Evolutionary conservation across 2,797 vertebrate species (phyloP).

Genomic region (Cichlasoma orientale): DNA sequence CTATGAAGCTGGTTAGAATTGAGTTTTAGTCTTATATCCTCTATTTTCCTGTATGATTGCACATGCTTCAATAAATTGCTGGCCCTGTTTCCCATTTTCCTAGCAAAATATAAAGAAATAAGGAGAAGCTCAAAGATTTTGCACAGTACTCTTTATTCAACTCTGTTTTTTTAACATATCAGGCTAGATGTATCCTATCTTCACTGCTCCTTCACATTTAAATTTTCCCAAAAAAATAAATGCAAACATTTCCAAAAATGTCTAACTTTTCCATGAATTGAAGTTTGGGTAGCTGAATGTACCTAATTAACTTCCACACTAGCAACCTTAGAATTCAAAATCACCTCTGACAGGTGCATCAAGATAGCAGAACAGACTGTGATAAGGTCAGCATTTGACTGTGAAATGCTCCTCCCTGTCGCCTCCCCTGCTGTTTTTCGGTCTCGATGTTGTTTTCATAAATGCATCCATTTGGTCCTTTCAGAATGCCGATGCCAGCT

Average conservation of each 20-base stretch:
- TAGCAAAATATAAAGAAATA: not conserved
- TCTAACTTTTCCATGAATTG: not conserved
- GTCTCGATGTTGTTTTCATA: slow-evolving; percentile 26
- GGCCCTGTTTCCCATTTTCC: not conserved
- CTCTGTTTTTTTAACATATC: not conserved
- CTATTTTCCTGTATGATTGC: not conserved
- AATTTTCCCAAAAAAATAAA: not conserved
- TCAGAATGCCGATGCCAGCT: slow-evolving; percentile 98
- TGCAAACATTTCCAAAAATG: not conserved
- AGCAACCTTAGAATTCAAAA: slow-evolving; percentile 2
- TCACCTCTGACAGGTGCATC: not conserved
- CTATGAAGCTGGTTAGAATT: too few species aligned
- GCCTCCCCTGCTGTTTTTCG: slow-evolving; percentile 29
- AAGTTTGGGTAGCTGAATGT: not conserved
- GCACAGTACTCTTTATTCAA: too few species aligned
- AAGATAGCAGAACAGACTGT: slow-evolving; percentile 15
- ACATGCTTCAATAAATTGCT: not conserved
- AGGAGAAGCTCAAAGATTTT: not conserved
- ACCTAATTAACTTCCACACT: not conserved
- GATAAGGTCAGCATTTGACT: slow-evolving; percentile 37
- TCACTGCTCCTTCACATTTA: not conserved
- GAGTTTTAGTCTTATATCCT: not conserved
- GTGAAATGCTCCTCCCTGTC: slow-evolving; percentile 13
- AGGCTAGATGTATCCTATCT: not conserved
- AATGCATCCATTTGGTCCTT: slow-evolving; percentile 74